Conservation (phyloP, 1,140 invertebrate genomes). For the Drosophila kikkawai region DNA sequence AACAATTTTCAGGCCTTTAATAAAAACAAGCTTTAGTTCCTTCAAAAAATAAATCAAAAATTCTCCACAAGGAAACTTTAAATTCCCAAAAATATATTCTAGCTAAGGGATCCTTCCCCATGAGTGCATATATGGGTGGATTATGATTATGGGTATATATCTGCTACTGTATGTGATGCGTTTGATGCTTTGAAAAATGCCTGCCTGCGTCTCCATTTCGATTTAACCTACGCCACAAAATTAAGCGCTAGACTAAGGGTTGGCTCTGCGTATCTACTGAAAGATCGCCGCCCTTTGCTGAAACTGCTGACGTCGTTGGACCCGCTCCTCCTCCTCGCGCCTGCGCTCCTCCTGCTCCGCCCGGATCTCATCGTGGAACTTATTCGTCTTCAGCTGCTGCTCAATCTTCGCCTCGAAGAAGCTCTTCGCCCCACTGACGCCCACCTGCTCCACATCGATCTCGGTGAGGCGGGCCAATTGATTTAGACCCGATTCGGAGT, state of each 20-base stretch:
- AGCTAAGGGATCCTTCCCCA: neutral
- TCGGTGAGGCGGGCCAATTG: conserved; percentile 93
- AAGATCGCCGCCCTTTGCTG: conserved; percentile 94
- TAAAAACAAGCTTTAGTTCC: neutral
- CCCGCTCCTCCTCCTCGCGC: conserved; percentile 91
- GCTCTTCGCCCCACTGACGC: conserved; percentile 94
- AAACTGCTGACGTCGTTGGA: conserved; percentile 90
- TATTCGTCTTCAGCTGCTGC: conserved; percentile 91
- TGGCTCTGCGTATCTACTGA: conserved; percentile 74
- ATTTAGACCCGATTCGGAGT: conserved; percentile 92
- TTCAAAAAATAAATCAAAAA: neutral
- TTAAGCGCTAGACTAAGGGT: conserved; percentile 65
- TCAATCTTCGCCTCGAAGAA: conserved; percentile 98
- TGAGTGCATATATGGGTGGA: conserved; percentile 35
- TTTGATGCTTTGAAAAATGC: conserved; percentile 60
- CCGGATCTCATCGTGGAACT: conserved; percentile 95
- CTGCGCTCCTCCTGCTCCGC: conserved; percentile 94
- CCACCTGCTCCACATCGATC: conserved; percentile 95
- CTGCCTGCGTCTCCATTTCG: conserved; percentile 56
- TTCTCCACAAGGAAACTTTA: neutral
- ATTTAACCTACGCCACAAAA: conserved; percentile 74
- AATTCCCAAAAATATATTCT: neutral
- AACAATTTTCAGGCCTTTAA: neutral
- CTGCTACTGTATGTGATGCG: conserved; percentile 44
- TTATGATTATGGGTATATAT: conserved; percentile 42